Conservation (phyloP, 1,140 invertebrate genomes). For the Anoplophora glabripennis region DNA sequence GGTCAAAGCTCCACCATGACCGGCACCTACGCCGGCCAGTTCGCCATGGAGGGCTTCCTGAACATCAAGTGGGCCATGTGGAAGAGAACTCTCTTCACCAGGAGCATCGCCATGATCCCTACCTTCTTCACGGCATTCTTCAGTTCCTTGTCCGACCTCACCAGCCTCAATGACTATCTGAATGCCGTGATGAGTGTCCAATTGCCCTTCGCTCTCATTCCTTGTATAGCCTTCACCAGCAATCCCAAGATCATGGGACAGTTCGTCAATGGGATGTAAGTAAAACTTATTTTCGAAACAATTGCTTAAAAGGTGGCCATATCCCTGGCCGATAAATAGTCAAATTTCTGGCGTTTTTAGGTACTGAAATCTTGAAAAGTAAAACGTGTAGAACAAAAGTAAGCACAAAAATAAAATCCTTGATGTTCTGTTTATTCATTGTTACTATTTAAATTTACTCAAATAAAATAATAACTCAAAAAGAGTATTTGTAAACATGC, state of each 20-base stretch:
- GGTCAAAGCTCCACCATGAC: constrained; percentile 92
- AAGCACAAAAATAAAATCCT: no score
- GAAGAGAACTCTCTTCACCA: constrained; percentile 84
- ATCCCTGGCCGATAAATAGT: no score
- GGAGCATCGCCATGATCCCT: constrained; percentile 84
- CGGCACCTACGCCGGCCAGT: constrained; percentile 74
- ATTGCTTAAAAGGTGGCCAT: no score
- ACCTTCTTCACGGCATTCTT: constrained; percentile 82
- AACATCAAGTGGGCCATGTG: constrained; percentile 85
- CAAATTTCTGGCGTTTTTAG: no score
- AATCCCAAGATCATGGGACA: constrained; percentile 79
- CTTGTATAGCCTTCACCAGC: constrained; percentile 85
- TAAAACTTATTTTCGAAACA: constrained; percentile 25
- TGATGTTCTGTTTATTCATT: no score
- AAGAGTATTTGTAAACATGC: no score
- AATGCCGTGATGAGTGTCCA: constrained; percentile 89
- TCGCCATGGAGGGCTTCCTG: constrained; percentile 84
- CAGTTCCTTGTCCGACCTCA: constrained; percentile 71
- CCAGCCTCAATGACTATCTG: constrained; percentile 83
- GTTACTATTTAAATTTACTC: no score
- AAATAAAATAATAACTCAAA: no score
- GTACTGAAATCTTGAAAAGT: no score
- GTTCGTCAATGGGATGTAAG: constrained; percentile 73
- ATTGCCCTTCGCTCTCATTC: constrained; percentile 79
- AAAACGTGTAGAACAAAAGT: no score